phyloP scores from a whole-genome alignment of 2,797 vertebrate species.

The Liparis tanakae region DNA sequence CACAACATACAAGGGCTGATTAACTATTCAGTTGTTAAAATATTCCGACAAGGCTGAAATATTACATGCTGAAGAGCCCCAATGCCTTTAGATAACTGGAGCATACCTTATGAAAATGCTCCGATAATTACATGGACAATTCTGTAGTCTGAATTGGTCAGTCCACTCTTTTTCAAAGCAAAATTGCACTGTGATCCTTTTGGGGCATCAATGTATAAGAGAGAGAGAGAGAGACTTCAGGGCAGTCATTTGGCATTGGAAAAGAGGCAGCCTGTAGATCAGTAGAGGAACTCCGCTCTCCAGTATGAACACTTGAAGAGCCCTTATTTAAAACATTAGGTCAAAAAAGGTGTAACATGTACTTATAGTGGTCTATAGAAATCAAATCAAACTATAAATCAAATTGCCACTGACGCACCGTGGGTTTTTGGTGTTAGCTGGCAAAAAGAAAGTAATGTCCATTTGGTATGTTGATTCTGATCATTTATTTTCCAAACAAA shows the following conservation, averaged over 20 bases:
- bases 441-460: no score
- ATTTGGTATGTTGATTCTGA: no score
- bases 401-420: no score
- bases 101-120: not conserved
- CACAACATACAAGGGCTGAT: conserved; percentile 7
- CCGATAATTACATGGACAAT: not conserved
- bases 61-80: not conserved
- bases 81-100: not conserved
- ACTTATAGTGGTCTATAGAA: no score
- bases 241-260: not conserved
- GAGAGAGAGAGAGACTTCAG: not conserved
- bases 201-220: not conserved
- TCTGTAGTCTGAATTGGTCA: not conserved
- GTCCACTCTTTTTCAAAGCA: conserved; percentile 3
- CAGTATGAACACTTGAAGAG: not conserved
- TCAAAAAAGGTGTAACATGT: not conserved
- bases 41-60: conserved; percentile 12
- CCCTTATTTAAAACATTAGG: not conserved
- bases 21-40: not conserved
- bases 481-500: no score
- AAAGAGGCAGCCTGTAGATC: not conserved
- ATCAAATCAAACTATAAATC: no score
- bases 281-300: not conserved
- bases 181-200: conserved; percentile 5
- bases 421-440: no score